Base-by-base conservation (phyloP, 2,888 invertebrate genomes). In the Scaptomyza polygonia region DNA sequence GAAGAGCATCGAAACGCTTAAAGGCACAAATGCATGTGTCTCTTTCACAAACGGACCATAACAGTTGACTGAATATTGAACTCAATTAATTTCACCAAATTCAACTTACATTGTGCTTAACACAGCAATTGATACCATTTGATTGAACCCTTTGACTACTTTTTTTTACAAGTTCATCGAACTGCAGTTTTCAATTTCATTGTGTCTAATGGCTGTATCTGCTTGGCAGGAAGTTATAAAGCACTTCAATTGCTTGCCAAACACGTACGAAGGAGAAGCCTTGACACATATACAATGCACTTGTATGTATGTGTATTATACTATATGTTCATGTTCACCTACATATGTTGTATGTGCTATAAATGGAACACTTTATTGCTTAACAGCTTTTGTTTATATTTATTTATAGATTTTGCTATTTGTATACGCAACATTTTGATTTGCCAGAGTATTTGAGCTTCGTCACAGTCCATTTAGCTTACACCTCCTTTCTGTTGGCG, bases 401-500 rank as follows among this genome's bases (percentile, higher is more conserved):
- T 39, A 39, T 39, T 16, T 39, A 39, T 39, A 39, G 39, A 16
- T 39, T 16, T 16, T 39, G 16, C 36, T 36, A 14, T 39, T 14
- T 39, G 8, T 9, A 34, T 25, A 14, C 14, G 32, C n/a, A 42
- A 18, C 11, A 42, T 27, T 32, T 59, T 48, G 27, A 12, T 25
- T 25, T 51, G 21, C 8, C 2, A 75, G 64, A 36, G 64, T 47
- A 64, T 72, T 75, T 54, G 29, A 12, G 30, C 18, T 14, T 32
- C 16, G 12, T 6, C 32, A 36, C 8, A 18, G 21, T 36, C 44
- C 52, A 29, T 29, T 16, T 27, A 12, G 25, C 39, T 27, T 27
- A 7, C 14, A 30, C 21, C 1, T 8, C 12, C 16, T 1, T 3
- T 9, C 11, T 12, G 30, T 25, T 32, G n/a, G 16, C 34, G 29